Conservation (phyloP, 2,888 invertebrate genomes). For the Ormyrus rosae region DNA sequence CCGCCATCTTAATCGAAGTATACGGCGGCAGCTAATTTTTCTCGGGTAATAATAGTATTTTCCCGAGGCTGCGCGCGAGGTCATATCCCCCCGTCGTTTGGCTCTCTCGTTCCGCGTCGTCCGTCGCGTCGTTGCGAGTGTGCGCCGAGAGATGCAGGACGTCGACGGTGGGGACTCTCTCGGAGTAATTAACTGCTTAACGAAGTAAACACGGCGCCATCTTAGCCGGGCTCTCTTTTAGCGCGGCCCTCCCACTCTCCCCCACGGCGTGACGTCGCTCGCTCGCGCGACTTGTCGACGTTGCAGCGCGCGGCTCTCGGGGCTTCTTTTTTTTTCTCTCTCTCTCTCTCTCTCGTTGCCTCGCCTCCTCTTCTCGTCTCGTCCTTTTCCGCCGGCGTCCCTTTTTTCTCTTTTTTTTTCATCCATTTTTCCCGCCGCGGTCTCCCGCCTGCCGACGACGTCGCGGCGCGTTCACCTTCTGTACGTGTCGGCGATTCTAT, state of each 20-base stretch:
- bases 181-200: conserved; percentile 76
- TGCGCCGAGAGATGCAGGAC: conserved; percentile 63
- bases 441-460: background rate
- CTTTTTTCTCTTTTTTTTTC: background rate
- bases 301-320: conserved; percentile 3
- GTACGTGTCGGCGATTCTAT: conserved; percentile 65
- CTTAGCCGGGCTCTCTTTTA: conserved; percentile 66
- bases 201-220: conserved; percentile 76
- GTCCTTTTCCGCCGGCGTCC: background rate
- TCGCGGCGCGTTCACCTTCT: conserved; percentile 6
- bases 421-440: background rate
- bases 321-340: background rate
- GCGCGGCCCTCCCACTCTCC: conserved; percentile 24
- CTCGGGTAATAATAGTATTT: no score
- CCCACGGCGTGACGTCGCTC: conserved; percentile 12
- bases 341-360: background rate
- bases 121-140: conserved; percentile 65
- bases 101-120: conserved; percentile 60
- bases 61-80: background rate
- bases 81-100: conserved; percentile 34
- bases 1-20: no score
- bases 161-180: conserved; percentile 54
- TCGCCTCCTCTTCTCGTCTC: background rate
- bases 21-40: no score
- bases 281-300: conserved; percentile 51